Base-by-base conservation (phyloP, 2,888 invertebrate genomes). In the Pasiphila rectangulata region DNA sequence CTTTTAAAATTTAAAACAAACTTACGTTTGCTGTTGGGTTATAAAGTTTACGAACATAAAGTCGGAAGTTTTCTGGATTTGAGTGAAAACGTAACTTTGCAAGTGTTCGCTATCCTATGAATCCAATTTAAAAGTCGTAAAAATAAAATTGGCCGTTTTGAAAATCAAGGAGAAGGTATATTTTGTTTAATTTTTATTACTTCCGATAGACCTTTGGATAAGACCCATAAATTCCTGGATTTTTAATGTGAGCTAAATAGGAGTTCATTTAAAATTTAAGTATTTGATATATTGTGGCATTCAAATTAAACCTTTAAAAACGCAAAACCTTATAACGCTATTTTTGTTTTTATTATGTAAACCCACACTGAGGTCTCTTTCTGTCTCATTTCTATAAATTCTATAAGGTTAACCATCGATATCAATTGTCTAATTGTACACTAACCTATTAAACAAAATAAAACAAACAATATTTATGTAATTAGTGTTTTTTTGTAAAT, bases 81-180 rank as follows among this genome's bases (percentile, higher is more conserved):
- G n/a, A 38, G 16, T 38, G 55, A 16, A 60, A 41, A 37, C 0
- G 0, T 60, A 58, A 53, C 29, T 61, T 49, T 42, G 62, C 40
- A 40, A 51, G 38, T 38, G 24, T 59, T 56, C 47, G 45, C 54
- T 61, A 57, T 60, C 57, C 32, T 51, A 57, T 46, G 56, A 65
- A 54, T 52, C 57, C 59, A 66, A 72, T 72, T 72, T 66, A 69
- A 74, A 71, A 65, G 58, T 55, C 64, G 59, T 75, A 69, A 73
- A 41, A 75, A 67, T 49, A n/a, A 58, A 56, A 57, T 42, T 54
- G 54, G 30, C 51, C 40, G 25, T 15, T 53, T 57, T 51, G 42
- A 45, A 56, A 58, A 59, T 65, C 56, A 57, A 52, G 29, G 29
- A 29, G 46, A 52, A 47, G 42, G 44, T 51, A 51, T 46, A 51